phyloP scores from a whole-genome alignment of 2,113 vertebrate species.

The Leucosticte australis region DNA sequence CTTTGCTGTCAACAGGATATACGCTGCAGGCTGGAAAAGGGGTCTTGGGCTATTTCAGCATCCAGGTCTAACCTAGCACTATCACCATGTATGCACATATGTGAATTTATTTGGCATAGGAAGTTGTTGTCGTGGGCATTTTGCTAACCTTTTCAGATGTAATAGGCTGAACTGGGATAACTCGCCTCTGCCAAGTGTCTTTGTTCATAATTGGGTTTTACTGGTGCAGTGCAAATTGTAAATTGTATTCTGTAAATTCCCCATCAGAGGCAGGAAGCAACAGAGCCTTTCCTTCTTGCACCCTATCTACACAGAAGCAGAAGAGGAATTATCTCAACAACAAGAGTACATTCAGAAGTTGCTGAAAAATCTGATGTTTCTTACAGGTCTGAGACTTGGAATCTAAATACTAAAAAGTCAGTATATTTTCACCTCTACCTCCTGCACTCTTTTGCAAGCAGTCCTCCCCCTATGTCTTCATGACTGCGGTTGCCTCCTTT shows the following conservation, averaged over 20 bases:
- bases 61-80: background rate
- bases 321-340: background rate
- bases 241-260: background rate
- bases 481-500: conserved; percentile 10
- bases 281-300: background rate
- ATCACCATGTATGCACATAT: background rate
- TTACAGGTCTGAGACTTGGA: background rate
- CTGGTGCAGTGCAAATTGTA: background rate
- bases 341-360: background rate
- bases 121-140: background rate
- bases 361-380: background rate
- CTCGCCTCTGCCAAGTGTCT: background rate
- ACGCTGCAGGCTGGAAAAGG: background rate
- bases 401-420: background rate
- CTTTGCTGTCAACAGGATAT: background rate
- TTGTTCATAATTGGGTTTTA: background rate
- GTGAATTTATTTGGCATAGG: background rate
- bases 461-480: background rate
- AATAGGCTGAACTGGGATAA: background rate
- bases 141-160: background rate
- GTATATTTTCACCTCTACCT: background rate
- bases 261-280: background rate
- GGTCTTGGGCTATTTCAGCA: background rate
- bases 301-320: background rate
- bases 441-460: background rate